Evolutionary conservation across 2,797 vertebrate genomes (phyloP).

Genomic region (Phoeniculus purpureus): DNA sequence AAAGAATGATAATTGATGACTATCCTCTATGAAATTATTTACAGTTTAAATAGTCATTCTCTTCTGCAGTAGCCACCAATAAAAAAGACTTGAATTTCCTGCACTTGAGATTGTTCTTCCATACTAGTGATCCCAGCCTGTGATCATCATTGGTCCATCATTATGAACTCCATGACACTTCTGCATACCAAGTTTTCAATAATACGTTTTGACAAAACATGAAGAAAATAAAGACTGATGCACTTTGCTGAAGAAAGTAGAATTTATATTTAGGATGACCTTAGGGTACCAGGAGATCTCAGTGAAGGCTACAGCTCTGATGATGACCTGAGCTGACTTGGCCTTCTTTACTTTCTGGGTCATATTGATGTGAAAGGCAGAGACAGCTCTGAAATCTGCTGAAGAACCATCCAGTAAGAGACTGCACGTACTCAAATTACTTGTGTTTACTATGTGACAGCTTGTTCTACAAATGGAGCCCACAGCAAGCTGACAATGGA

Average conservation of each 20-base stretch:
- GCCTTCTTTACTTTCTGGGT: constrained; percentile 82
- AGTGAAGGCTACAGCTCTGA: constrained; percentile 62
- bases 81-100: not conserved
- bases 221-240: constrained; percentile 59
- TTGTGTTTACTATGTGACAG: constrained; percentile 72
- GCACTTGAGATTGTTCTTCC: not conserved
- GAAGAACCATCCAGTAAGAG: constrained; percentile 78
- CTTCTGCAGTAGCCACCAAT: not conserved
- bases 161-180: not conserved
- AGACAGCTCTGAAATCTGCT: constrained; percentile 82
- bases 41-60: not conserved
- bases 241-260: constrained; percentile 58
- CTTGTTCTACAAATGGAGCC: constrained; percentile 53
- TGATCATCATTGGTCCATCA: not conserved
- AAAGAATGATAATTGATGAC: not conserved
- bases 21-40: not conserved
- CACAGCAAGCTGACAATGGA: constrained; percentile 72
- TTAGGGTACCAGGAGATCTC: constrained; percentile 54
- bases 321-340: constrained; percentile 71
- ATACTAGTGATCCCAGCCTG: not conserved
- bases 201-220: constrained; percentile 72
- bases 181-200: constrained; percentile 18
- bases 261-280: constrained; percentile 69
- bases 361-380: constrained; percentile 82
- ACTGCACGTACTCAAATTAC: constrained; percentile 73